Base-by-base conservation (phyloP, 2,888 invertebrate genomes). In the Unio delphinus region DNA sequence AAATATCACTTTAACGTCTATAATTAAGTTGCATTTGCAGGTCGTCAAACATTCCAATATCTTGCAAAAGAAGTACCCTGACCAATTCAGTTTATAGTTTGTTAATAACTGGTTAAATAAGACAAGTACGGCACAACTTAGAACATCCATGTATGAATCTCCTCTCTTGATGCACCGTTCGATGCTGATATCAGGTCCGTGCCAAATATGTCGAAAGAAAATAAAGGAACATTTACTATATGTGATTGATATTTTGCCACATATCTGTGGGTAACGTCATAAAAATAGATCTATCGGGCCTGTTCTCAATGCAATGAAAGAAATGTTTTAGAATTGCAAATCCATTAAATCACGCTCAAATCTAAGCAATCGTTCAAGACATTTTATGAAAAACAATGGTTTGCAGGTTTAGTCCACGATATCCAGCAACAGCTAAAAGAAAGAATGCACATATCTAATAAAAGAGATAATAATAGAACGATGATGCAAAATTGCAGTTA, bases 171-270 rank as follows among this genome's bases (percentile, higher is more conserved):
- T 23, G 23, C 34, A 64, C 45, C 23, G 54, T 64, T 45, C 7
- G 20, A 64, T 18, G 55, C 8, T 20, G 55, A 64, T 64, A 55
- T 64, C 26, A 45, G 55, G 26, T 30, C 34, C 4, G 55, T 64
- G 20, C 3, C 18, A 54, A 64, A 64, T 26, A 4, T 64, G 54
- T 26, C 7, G 17, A 45, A 64, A 55, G 20, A 64, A 26, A 64
- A 54, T 55, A 26, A 64, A 55, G 54, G 54, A 55, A 45, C 55
- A 55, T 64, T 55, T 64, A 54, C 20, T 64, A 55, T 17, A 18
- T 30, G 64, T 64, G 17, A 64, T 64, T 26, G 64, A 64, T 23
- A 64, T 55, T 64, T 54, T 23, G 55, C 54, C 23, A 45, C 23
- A 23, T 64, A 54, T 64, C 55, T 64, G 5, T 64, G 45, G 45